Conservation (phyloP, 2,888 invertebrate genomes). For the Eugnorisma glareosa region DNA sequence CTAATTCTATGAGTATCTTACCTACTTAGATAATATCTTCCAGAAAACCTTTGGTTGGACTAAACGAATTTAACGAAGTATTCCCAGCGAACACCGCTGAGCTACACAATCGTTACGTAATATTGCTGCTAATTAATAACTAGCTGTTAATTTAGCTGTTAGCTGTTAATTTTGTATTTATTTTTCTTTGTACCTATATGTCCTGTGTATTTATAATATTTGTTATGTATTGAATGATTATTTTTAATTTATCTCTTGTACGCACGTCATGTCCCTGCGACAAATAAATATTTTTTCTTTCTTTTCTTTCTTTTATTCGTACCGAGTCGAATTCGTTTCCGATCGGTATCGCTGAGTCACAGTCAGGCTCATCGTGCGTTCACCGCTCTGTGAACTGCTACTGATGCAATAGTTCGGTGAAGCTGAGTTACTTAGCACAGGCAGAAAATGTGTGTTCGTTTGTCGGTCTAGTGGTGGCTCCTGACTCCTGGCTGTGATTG, state of each 20-base stretch:
- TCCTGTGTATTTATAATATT: too few relatives aligned
- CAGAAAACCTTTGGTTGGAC: neutral
- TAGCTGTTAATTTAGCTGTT: too few relatives aligned
- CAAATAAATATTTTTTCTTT: too few relatives aligned
- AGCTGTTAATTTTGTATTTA: too few relatives aligned
- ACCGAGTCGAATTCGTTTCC: conserved; percentile 38
- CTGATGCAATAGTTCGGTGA: neutral
- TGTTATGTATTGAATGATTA: too few relatives aligned
- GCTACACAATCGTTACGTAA: conserved; percentile 19
- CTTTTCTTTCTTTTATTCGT: too few relatives aligned
- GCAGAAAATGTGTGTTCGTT: neutral
- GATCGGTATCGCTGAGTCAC: conserved; percentile 43
- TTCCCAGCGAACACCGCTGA: neutral
- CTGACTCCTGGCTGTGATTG: neutral
- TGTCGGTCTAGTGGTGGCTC: neutral
- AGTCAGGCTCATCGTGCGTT: conserved; percentile 36
- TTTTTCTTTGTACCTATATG: too few relatives aligned
- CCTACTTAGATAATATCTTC: neutral
- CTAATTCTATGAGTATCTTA: neutral
- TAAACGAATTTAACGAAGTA: neutral
- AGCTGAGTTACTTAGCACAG: neutral
- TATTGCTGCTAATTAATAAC: too few relatives aligned
- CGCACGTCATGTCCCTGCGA: too few relatives aligned
- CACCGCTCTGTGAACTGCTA: conserved; percentile 18
- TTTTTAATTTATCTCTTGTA: too few relatives aligned